Conservation (phyloP, 92 coral and sea anemone species). For the Epizoanthus ramosus region DNA sequence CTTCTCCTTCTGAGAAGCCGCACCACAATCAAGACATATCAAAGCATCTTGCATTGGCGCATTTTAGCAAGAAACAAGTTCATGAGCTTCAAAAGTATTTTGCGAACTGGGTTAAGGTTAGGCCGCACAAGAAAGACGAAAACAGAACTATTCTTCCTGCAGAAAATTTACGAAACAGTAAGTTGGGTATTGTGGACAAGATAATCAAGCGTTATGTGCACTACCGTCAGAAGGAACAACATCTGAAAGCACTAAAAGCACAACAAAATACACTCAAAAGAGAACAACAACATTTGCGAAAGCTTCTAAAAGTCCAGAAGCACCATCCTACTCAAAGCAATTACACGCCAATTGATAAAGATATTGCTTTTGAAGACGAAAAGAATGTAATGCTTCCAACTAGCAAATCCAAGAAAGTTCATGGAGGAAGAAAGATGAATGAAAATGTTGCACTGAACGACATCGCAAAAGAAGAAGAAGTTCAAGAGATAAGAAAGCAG, state of each 20-base stretch:
- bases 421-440: background rate
- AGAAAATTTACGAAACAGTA: background rate
- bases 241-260: slow-evolving; percentile 47
- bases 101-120: slow-evolving; percentile 56
- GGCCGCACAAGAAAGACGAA: background rate
- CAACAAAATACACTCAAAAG: slow-evolving; percentile 55
- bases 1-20: slow-evolving; percentile 18
- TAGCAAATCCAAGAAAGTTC: background rate
- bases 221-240: slow-evolving; percentile 59
- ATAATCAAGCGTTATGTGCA: slow-evolving; percentile 72
- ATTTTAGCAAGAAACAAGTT: slow-evolving; percentile 30
- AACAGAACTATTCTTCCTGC: background rate
- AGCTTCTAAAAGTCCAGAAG: slow-evolving; percentile 3
- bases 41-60: background rate
- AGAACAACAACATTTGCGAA: slow-evolving; percentile 50
- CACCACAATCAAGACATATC: background rate
- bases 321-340: background rate
- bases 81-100: slow-evolving; percentile 48
- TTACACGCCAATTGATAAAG: background rate
- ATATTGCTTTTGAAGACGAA: slow-evolving; percentile 26
- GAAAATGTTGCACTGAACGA: background rate
- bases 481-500: slow-evolving; percentile 46
- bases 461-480: slow-evolving; percentile 37
- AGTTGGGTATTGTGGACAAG: slow-evolving; percentile 59
- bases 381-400: background rate